Percentiles rank a stretch among this genome's conserved stretches.
Evolutionary conservation across 2,888 invertebrate genomes (phyloP).

Genomic region (Trypoxylon attenuatum): DNA sequence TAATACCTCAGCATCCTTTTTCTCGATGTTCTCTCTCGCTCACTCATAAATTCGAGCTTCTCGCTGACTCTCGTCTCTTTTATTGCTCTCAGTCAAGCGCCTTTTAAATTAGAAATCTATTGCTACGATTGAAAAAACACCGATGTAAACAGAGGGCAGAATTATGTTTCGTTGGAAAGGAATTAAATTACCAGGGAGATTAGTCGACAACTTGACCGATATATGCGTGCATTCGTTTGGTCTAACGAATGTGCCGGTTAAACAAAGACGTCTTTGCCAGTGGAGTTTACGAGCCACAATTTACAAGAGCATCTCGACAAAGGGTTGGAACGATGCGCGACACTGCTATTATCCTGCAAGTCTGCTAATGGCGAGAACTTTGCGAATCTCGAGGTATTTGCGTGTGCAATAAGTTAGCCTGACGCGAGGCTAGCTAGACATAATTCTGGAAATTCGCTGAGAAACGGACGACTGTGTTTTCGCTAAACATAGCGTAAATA

Average conservation of each 20-base stretch:
- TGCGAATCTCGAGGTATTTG: no score
- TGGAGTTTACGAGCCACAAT: no score
- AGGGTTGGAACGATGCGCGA: no score
- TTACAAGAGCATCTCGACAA: no score
- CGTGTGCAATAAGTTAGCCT: no score
- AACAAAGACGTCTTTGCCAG: constrained; percentile 62
- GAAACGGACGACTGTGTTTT: neutral
- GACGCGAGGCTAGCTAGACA: neutral
- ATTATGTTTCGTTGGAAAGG: no score
- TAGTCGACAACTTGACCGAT: constrained; percentile 9
- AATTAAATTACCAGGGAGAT: constrained; percentile 23
- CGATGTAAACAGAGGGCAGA: no score
- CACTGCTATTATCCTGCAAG: constrained; percentile 3
- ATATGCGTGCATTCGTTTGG: constrained; percentile 57
- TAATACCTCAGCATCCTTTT: no score
- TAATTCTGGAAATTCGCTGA: neutral
- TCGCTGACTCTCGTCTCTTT: constrained; percentile 15
- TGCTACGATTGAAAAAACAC: no score
- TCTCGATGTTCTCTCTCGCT: constrained; percentile 4
- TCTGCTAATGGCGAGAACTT: no score
- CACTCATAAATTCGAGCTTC: constrained; percentile 34
- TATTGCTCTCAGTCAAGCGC: no score
- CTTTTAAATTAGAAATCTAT: no score
- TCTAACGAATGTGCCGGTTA: constrained; percentile 64
- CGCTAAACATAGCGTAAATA: neutral